A percentile compares a stretch with the other conserved stretches of the same genome.
phyloP scores from a whole-genome alignment of 2,797 vertebrate genomes.

The Oreortyx pictus region DNA sequence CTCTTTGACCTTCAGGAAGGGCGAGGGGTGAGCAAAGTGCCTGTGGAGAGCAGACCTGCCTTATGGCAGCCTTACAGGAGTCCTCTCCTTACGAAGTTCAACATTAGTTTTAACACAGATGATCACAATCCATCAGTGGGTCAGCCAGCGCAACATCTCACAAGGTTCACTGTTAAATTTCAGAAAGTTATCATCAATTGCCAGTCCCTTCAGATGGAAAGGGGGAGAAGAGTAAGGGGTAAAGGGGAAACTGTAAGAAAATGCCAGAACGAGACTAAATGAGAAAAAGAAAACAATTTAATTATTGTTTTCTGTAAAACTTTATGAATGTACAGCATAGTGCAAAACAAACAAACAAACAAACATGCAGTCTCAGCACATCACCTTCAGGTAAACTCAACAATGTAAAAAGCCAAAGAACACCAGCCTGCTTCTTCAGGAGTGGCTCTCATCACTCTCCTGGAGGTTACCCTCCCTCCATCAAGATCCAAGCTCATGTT shows the following conservation, averaged over 20 bases:
- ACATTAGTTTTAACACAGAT: not conserved
- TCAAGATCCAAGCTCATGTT: slow-evolving; percentile 35
- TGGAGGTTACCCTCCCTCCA: not conserved
- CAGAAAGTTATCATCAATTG: not conserved
- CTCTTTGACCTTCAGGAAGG: not conserved
- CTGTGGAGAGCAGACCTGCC: not conserved
- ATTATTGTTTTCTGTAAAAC: slow-evolving; percentile 74
- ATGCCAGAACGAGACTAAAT: slow-evolving; percentile 25
- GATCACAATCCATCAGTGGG: not conserved
- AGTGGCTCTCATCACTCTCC: not conserved
- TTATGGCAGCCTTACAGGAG: not conserved
- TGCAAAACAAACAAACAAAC: slow-evolving; percentile 64
- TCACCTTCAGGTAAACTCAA: slow-evolving; percentile 69
- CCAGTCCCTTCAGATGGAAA: not conserved
- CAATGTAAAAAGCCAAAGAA: slow-evolving; percentile 41
- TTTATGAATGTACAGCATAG: slow-evolving; percentile 81
- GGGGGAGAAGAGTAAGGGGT: not conserved
- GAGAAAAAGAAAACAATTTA: slow-evolving; percentile 75
- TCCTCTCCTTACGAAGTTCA: not conserved
- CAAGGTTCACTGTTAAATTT: not conserved
- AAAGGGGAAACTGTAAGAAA: not conserved
- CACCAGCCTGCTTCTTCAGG: slow-evolving; percentile 12
- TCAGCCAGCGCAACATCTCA: not conserved
- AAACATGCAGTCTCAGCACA: slow-evolving; percentile 57
- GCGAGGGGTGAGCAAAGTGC: not conserved